These are phyloP conservation scores for Coryphaenoides rupestris DNA, from an alignment of 2,113 vertebrate genomes.

Conservation along the genomic window DNA sequence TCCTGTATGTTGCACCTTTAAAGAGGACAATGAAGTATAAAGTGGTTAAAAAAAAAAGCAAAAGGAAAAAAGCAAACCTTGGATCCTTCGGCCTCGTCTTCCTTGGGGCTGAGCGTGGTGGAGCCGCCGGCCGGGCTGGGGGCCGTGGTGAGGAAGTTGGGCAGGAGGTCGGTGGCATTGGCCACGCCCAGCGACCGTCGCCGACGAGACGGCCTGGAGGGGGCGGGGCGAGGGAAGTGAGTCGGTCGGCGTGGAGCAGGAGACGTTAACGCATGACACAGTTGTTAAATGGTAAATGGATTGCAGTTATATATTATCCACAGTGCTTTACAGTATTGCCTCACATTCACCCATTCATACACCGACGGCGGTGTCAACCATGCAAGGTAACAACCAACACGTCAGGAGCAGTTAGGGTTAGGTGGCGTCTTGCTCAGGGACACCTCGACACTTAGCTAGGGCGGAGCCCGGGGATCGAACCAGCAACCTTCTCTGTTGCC, in stretches of 20 bases:
- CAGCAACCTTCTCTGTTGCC: no score
- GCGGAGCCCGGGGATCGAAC: no score
- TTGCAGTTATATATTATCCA: no score
- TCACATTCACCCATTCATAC: no score
- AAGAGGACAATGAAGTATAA: not conserved
- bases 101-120: constrained; percentile 56
- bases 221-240: constrained; percentile 2
- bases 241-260: not conserved
- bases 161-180: constrained; percentile 66
- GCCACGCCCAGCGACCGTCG: constrained; percentile 80
- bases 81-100: constrained; percentile 67
- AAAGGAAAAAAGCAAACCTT: constrained; percentile 50
- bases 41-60: constrained; percentile 9
- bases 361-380: no score
- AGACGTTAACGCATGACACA: not conserved
- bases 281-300: no score
- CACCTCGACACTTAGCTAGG: no score
- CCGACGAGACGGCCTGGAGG: constrained; percentile 77
- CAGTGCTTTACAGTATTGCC: no score
- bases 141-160: constrained; percentile 55
- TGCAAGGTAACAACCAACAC: no score
- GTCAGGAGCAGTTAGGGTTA: no score
- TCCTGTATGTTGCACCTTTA: not conserved
- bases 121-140: constrained; percentile 54
- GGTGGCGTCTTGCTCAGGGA: no score